Evolutionary conservation across 1,140 invertebrate genomes (phyloP).

Genomic region (Vanessa tameamea): DNA sequence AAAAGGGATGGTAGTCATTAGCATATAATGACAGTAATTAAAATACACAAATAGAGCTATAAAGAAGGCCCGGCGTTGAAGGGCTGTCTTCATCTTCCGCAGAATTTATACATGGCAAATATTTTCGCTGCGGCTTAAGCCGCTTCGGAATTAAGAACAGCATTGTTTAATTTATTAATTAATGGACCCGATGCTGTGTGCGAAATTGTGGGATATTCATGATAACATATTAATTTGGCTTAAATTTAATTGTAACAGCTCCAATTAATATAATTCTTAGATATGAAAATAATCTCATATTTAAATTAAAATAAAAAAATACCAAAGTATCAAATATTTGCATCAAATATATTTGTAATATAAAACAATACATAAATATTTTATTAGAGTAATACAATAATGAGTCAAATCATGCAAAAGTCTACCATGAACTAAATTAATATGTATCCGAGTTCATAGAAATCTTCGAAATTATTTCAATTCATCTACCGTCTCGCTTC

Average conservation of each 20-base stretch:
- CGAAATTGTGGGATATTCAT: conserved; percentile 30
- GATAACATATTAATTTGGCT: conserved; percentile 9
- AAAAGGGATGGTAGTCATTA: conserved; percentile 82
- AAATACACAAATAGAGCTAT: conserved; percentile 82
- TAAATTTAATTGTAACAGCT: not conserved
- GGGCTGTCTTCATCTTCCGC: conserved; percentile 79
- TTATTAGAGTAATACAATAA: too few relatives aligned
- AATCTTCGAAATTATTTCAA: conserved; percentile 58
- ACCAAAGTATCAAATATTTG: too few relatives aligned
- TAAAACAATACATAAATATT: too few relatives aligned
- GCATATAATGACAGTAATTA: conserved; percentile 83
- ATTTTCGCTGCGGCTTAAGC: conserved; percentile 72
- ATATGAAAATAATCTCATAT: too few relatives aligned
- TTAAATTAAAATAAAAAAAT: too few relatives aligned
- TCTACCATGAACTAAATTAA: conserved; percentile 9
- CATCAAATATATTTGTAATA: too few relatives aligned
- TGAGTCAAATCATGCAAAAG: not conserved
- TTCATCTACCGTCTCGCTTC: conserved; percentile 51
- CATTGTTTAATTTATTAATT: conserved; percentile 80
- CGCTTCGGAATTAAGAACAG: conserved; percentile 69
- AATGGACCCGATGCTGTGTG: conserved; percentile 70
- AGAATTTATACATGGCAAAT: conserved; percentile 80
- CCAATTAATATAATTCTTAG: not conserved
- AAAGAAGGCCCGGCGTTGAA: conserved; percentile 77
- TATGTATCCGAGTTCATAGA: conserved; percentile 27